Base-by-base conservation (phyloP, 92 coral and sea anemone genomes). In the Palythoa grandis region DNA sequence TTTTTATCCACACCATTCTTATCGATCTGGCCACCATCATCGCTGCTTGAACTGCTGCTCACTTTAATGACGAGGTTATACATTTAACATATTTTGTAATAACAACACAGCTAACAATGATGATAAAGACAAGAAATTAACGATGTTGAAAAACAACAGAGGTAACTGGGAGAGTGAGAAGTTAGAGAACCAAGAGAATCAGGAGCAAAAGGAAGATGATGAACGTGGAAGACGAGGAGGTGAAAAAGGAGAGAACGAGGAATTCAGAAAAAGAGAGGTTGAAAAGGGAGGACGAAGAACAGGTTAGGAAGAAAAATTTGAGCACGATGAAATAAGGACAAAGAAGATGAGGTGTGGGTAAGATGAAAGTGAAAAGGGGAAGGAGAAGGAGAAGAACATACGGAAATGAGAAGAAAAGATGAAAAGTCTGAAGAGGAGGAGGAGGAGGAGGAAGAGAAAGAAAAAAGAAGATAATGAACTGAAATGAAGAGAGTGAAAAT, bases 21-120 rank as follows among this genome's bases (percentile, higher is more conserved):
- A 25, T 20, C 76, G 12, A 25, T 77, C 48, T 50, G 77, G 15
- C 37, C 83, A 19, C 52, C 68, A 53, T 88, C 95, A 68, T 86
- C 95, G 70, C 98, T 94, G 68, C 93, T 95, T 6, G 98, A 94
- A 19, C 95, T 95, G 86, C 95, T 94, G 83, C 92, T 90, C 79
- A 94, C 98, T 94, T 14, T 9, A 54, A 52, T 19, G 58, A 47
- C 13, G 29, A 23, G 16, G 48, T 11, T 13, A 50, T 6, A 15
- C 25, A 5, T 2, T 19, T 61, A 23, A 23, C 5, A 52, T n/a
- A 23, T 23, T 11, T 10, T 22, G 13, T 12, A 50, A 23, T 52
- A 52, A 25, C 17, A 53, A 76, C 7, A 52, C 16, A 24, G 47
- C 16, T 0, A 20, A 63, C 3, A 10, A 63, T 17, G 25, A 5